These are phyloP conservation scores for Ephialtes manifestator DNA, from an alignment of 2,888 invertebrate genomes.

Conservation along the genomic window DNA sequence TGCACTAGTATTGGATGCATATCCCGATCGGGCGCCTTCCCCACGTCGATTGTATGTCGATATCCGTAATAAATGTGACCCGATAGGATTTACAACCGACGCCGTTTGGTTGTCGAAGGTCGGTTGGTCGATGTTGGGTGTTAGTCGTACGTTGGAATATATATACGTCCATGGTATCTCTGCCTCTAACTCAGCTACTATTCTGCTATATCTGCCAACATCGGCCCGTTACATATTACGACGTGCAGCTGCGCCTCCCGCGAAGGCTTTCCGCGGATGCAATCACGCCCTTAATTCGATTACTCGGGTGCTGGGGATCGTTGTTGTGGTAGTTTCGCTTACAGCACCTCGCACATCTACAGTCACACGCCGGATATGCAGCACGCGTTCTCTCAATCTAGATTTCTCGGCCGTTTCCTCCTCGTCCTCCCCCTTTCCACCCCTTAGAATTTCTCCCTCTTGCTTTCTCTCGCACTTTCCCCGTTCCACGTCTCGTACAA, in stretches of 20 bases:
- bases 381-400: background rate
- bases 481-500: background rate
- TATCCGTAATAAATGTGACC: slow-evolving; percentile 42
- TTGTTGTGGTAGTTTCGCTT: slow-evolving; percentile 7
- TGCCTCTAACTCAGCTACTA: background rate
- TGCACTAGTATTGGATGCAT: background rate
- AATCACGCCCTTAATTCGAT: slow-evolving; percentile 53
- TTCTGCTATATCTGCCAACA: background rate
- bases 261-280: slow-evolving; percentile 36
- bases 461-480: slow-evolving; percentile 6
- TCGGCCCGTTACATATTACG: slow-evolving; percentile 36
- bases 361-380: background rate
- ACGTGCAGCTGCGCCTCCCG: slow-evolving; percentile 34
- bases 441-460: background rate
- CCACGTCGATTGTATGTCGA: slow-evolving; percentile 20
- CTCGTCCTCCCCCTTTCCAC: background rate
- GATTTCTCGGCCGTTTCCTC: background rate
- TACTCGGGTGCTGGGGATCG: slow-evolving; percentile 30
- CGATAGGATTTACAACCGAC: slow-evolving; percentile 39
- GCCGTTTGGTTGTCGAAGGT: background rate
- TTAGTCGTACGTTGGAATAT: background rate
- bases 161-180: slow-evolving; percentile 3
- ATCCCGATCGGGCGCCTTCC: background rate
- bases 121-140: background rate
- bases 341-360: background rate